These are phyloP conservation scores for Diaperis boleti DNA, from an alignment of 2,888 invertebrate genomes.

Conservation along the genomic window DNA sequence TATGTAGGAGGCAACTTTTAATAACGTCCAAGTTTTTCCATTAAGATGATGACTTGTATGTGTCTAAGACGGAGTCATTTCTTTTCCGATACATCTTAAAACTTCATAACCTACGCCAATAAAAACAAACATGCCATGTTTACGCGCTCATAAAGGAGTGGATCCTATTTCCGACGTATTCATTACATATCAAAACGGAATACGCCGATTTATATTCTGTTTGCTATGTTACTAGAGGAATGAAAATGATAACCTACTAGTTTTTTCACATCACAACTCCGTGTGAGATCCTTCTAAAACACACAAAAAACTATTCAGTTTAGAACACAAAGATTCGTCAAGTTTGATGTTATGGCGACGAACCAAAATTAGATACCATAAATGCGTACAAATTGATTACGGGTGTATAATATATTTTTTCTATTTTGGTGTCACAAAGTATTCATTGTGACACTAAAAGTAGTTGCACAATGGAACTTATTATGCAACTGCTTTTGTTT, in stretches of 20 bases:
- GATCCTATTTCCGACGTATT: slow-evolving; percentile 45
- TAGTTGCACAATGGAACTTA: too few species aligned
- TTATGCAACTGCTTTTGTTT: too few species aligned
- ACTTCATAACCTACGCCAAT: slow-evolving; percentile 45
- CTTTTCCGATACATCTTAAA: slow-evolving; percentile 46
- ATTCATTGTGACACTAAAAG: too few species aligned
- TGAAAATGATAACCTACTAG: neutral
- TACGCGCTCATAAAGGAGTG: slow-evolving; percentile 45
- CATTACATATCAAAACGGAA: slow-evolving; percentile 44
- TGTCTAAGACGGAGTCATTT: slow-evolving; percentile 36
- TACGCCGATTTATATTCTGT: slow-evolving; percentile 35
- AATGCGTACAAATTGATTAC: too few species aligned
- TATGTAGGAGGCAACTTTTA: slow-evolving; percentile 60
- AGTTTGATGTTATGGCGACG: too few species aligned
- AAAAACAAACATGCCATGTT: slow-evolving; percentile 47
- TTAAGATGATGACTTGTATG: slow-evolving; percentile 61
- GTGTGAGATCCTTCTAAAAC: too few species aligned
- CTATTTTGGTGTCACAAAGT: too few species aligned
- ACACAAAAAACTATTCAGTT: too few species aligned
- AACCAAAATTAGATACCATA: too few species aligned
- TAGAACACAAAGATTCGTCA: too few species aligned
- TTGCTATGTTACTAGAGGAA: neutral
- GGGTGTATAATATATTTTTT: too few species aligned
- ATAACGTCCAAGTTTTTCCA: slow-evolving; percentile 64
- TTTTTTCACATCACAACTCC: too few species aligned